These are phyloP conservation scores for Epinephelus cyanopodus DNA, from an alignment of 2,113 vertebrate species.

Conservation along the genomic window DNA sequence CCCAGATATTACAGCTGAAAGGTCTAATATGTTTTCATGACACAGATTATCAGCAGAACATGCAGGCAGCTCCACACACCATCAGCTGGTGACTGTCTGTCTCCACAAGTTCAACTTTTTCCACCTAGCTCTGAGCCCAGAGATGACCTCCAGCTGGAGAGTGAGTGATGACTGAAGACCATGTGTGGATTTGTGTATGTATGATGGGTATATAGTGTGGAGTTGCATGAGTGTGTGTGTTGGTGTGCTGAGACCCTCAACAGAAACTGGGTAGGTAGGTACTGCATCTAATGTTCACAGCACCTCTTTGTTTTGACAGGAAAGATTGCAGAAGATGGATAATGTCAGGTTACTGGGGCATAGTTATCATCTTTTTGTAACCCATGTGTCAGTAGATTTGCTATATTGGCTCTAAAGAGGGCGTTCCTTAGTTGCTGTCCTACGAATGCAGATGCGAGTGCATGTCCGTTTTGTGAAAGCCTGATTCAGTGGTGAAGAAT, in stretches of 20 bases:
- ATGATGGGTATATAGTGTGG: neutral
- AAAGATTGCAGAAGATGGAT: conserved; percentile 6
- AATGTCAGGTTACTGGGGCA: neutral
- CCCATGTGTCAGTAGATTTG: too few relatives aligned
- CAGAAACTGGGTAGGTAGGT: conserved; percentile 1
- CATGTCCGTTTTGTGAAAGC: too few relatives aligned
- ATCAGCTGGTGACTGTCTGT: conserved; percentile 15
- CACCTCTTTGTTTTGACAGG: conserved; percentile 53
- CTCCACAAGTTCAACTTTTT: conserved; percentile 32
- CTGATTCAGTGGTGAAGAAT: too few relatives aligned
- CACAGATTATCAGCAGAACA: conserved; percentile 42
- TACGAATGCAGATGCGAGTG: too few relatives aligned
- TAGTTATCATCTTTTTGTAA: neutral
- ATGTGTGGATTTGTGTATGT: neutral
- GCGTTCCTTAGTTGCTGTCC: too few relatives aligned
- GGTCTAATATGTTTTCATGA: neutral
- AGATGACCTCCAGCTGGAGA: conserved; percentile 31
- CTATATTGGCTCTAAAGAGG: too few relatives aligned
- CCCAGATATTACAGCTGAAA: neutral
- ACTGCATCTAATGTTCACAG: conserved; percentile 11
- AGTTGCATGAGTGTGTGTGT: neutral
- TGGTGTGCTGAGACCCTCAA: conserved; percentile 9
- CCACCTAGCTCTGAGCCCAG: conserved; percentile 29
- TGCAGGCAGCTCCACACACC: conserved; percentile 5
- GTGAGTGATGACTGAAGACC: conserved; percentile 27